Percentiles rank a stretch among this genome's conserved stretches.
Conservation (phyloP, 2,888 invertebrate genomes). For the Taenaris catops region DNA sequence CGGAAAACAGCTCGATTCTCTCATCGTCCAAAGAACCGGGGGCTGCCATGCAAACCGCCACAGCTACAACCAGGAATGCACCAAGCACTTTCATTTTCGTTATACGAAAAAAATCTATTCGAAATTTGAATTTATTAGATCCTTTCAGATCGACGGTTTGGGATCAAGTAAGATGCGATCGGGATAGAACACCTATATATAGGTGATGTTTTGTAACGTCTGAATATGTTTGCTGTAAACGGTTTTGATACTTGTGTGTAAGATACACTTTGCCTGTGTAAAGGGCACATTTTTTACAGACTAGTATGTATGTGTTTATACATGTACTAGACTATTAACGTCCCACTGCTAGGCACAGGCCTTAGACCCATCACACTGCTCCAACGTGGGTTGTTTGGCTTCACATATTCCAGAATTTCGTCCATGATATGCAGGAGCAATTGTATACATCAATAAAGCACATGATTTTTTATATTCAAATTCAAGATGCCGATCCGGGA, state of each 20-base stretch:
- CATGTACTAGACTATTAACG: too few relatives aligned
- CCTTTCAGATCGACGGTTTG: conserved; percentile 40
- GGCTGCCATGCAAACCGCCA: conserved; percentile 55
- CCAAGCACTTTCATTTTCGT: conserved; percentile 59
- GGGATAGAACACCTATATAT: conserved; percentile 31
- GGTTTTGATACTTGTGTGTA: conserved; percentile 40
- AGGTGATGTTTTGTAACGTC: conserved; percentile 27
- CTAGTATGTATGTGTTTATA: too few relatives aligned
- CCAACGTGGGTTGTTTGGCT: too few relatives aligned
- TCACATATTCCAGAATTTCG: too few relatives aligned
- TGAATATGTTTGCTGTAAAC: conserved; percentile 16
- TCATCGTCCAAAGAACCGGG: conserved; percentile 49
- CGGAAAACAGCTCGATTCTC: conserved; percentile 59
- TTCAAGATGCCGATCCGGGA: too few relatives aligned
- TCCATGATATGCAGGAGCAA: too few relatives aligned
- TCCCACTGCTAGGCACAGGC: too few relatives aligned
- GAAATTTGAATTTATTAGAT: conserved; percentile 21
- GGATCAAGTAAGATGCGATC: conserved; percentile 44
- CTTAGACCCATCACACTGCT: too few relatives aligned
- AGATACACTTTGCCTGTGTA: too few relatives aligned
- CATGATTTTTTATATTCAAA: too few relatives aligned
- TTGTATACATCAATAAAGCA: too few relatives aligned
- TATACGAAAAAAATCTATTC: conserved; percentile 11
- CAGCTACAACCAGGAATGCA: conserved; percentile 40
- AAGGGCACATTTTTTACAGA: too few relatives aligned